Evolutionary conservation across 2,888 invertebrate genomes (phyloP), one percentile per base, ranked within the genome.

Genomic region (Amblyjoppa proteus): DNA sequence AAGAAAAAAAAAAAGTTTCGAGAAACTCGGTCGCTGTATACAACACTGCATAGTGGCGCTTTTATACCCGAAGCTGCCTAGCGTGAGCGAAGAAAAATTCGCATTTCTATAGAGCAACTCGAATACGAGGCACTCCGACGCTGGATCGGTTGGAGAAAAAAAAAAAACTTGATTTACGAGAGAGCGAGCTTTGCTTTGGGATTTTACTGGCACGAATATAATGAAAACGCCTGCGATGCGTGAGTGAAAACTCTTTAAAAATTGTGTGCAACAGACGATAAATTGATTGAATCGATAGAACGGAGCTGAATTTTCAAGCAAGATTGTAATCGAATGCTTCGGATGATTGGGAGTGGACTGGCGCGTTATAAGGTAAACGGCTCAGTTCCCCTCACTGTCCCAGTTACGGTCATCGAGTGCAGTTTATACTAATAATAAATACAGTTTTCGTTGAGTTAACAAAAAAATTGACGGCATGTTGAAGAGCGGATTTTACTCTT

Each of bases 81-180:
- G 38, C 74, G 74, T 58, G 25, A 58, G 41, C 16, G 7, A 56
- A 58, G 41, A 61, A 49, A 61, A 49, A 75, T 25, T 64, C 49
- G 64, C 64, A 75, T 34, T 51, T 49, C 13, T 41, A 49, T 64
- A 28, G 61, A 41, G 31, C 9, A 20, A 56, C 56, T 56, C 56
- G 56, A 56, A 56, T 25, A 56, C 56, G 56, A 56, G 20, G 56
- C 61, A n/a, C 61, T 49, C 61, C 7, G 61, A 6, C 16, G 38
- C 6, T 64, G 28, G 31, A 64, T 64, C 49, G 34, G 31, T 34
- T 25, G 56, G 3, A 5, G 28, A 28, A 58, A 64, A n/a, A 41
- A n/a, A 41, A 64, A 75, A 64, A 75, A 64, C 64, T 64, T 64
- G 64, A 64, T 75, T 74, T 75, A 41, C 75, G 49, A 28, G 64